These are phyloP conservation scores for Empidonax alnorum DNA, from an alignment of 2,113 vertebrate genomes.

Conservation along the genomic window DNA sequence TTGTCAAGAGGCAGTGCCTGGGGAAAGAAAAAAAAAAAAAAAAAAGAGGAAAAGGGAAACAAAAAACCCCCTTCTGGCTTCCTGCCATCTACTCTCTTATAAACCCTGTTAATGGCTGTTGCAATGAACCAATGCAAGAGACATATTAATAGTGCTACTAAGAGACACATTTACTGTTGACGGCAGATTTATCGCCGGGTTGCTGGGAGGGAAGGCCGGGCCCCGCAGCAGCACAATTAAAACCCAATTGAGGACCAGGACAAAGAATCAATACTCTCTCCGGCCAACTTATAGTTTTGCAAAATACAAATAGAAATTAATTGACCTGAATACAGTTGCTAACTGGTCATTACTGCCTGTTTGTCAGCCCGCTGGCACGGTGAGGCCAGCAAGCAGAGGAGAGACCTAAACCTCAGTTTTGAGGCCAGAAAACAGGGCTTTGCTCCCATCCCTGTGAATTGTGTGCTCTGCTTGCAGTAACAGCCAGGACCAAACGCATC, in stretches of 20 bases:
- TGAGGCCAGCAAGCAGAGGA: neutral
- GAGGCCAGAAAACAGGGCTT: neutral
- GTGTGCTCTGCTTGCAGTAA: neutral
- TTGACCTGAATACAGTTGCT: constrained; percentile 66
- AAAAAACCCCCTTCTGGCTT: constrained; percentile 43
- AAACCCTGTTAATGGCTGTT: constrained; percentile 64
- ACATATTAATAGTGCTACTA: constrained; percentile 77
- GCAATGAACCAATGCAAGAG: constrained; percentile 72
- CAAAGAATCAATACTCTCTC: constrained; percentile 75
- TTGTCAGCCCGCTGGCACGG: neutral
- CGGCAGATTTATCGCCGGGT: constrained; percentile 73
- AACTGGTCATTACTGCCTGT: constrained; percentile 51
- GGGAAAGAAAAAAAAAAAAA: neutral
- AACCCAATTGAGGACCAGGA: constrained; percentile 74
- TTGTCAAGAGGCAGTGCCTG: neutral
- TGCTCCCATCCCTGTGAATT: neutral
- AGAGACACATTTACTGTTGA: constrained; percentile 78
- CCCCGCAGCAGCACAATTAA: constrained; percentile 73
- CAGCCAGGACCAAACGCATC: neutral
- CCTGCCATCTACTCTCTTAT: constrained; percentile 44
- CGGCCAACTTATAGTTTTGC: constrained; percentile 69
- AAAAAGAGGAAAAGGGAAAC: neutral
- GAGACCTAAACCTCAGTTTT: neutral
- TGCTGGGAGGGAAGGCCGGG: constrained; percentile 67
- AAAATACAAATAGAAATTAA: constrained; percentile 80